Evolutionary conservation across 2,888 invertebrate species (phyloP), one percentile per base, ranked within the genome.

Genomic region (Agapetus fuscipes): DNA sequence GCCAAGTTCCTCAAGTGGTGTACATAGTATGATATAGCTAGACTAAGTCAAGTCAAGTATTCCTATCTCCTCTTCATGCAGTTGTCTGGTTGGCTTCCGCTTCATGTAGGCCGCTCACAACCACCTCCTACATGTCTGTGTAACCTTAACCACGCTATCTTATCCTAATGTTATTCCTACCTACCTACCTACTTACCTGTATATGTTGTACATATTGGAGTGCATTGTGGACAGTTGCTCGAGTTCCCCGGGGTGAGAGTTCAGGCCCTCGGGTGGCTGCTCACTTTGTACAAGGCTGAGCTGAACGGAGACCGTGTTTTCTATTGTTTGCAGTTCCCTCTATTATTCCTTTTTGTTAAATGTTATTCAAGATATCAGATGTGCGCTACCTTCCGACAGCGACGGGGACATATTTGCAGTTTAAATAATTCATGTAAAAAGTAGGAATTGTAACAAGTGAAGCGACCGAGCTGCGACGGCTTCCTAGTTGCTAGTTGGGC

Each of bases 201-300:
- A 13, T 35, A 28, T n/a, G n/a, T n/a, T n/a, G n/a, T n/a, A n/a
- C n/a, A 64, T 61, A 71, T 71, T 70, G 62, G 56, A 58, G 59
- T 57, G 52, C 58, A 54, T 56, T 46, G 34, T 42, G 34, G 13
- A 14, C 13, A 7, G 24, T 33, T 14, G 12, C 33, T 17, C 11
- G 26, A 16, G 17, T 14, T 11, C 33, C n/a, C 17, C n/a, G 35
- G 14, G 15, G 17, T 13, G 12, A 11, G 30, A 4, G 7, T 14
- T n/a, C n/a, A n/a, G n/a, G n/a, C n/a, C n/a, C n/a, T n/a, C n/a
- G n/a, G n/a, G n/a, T n/a, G n/a, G n/a, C n/a, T n/a, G n/a, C n/a
- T n/a, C n/a, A n/a, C n/a, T n/a, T n/a, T n/a, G n/a, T n/a, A 45
- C 37, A 45, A 45, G 45, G 41, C 45, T 45, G 45, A 45, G 41